These are phyloP conservation scores for Myodes glareolus DNA, from an alignment of 2,113 vertebrate genomes.

Conservation along the genomic window DNA sequence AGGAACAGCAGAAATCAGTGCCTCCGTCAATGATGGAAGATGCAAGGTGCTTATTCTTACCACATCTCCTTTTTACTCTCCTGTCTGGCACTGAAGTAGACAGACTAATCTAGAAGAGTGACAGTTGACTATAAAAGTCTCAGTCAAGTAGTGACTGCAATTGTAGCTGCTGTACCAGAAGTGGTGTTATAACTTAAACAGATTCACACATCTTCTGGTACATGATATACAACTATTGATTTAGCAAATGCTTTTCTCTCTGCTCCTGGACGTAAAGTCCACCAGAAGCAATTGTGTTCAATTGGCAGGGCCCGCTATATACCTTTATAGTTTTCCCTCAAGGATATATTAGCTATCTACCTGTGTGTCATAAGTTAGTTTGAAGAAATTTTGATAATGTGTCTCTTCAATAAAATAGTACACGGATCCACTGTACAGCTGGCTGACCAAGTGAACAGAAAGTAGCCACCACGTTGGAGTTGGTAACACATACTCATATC, in stretches of 20 bases:
- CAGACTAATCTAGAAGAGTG: not conserved
- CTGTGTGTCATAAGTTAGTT: not conserved
- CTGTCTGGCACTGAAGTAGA: not conserved
- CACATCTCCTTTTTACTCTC: not conserved
- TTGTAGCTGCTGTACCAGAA: not conserved
- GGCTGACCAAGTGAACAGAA: not conserved
- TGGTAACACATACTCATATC: not conserved
- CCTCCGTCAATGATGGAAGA: not conserved
- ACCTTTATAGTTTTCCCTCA: not conserved
- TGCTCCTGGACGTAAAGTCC: not conserved
- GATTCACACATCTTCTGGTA: not conserved
- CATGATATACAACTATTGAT: not conserved
- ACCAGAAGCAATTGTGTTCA: not conserved
- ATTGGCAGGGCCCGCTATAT: not conserved
- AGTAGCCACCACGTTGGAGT: not conserved
- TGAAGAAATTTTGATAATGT: not conserved
- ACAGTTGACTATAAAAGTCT: not conserved
- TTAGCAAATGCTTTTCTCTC: not conserved
- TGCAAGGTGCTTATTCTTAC: not conserved
- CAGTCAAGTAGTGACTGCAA: not conserved
- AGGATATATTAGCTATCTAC: not conserved
- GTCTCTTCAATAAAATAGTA: not conserved
- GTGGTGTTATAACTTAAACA: not conserved
- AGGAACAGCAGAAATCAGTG: not conserved
- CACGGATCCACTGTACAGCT: not conserved